These are phyloP conservation scores for Danio aesculapii DNA, from an alignment of 2,797 vertebrate species.

Conservation along the genomic window DNA sequence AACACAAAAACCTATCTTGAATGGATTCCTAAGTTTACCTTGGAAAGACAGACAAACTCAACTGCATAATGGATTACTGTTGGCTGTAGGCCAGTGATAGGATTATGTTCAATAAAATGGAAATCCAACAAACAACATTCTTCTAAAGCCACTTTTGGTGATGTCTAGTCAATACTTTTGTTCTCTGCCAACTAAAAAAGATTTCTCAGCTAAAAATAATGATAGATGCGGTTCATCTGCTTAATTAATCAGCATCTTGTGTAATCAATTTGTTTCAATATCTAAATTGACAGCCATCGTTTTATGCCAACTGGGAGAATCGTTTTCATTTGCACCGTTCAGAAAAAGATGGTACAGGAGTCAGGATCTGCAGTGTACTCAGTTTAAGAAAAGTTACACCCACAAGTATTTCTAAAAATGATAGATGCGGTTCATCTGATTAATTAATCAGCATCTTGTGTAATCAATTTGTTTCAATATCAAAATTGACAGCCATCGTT, in stretches of 20 bases:
- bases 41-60: background rate
- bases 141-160: background rate
- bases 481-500: background rate
- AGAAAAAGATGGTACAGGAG: background rate
- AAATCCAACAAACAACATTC: background rate
- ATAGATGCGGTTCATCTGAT: background rate
- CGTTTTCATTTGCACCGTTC: background rate
- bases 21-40: background rate
- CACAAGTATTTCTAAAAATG: constrained; percentile 84
- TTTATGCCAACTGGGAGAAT: background rate
- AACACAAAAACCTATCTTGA: background rate
- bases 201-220: background rate
- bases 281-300: background rate
- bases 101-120: background rate
- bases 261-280: background rate
- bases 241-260: background rate
- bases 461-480: background rate
- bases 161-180: background rate
- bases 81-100: background rate
- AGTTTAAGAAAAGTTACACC: constrained; percentile 72
- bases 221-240: background rate
- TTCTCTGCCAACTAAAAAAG: background rate
- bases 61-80: background rate
- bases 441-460: background rate
- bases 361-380: background rate